Evolutionary conservation across 2,888 invertebrate genomes (phyloP), one percentile per base, ranked within the genome.

Genomic region (Nemoura dubitans): DNA sequence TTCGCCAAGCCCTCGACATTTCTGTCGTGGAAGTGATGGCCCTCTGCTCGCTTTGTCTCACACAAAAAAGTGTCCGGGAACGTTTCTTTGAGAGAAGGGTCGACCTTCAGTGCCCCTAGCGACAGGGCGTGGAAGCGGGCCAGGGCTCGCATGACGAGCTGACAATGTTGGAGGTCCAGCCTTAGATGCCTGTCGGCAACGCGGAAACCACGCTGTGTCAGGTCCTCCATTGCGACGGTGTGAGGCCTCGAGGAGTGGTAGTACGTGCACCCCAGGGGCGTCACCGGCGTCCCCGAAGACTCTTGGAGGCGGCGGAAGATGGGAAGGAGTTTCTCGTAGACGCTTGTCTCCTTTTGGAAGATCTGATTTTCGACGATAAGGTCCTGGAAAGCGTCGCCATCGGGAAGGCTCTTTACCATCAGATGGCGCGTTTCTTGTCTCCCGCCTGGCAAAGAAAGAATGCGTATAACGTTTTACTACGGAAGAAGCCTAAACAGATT

Each of bases 121-220:
- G 88, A 85, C 29, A 82, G 42, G 0, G 86, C 88, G 78, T 88
- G 88, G 82, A 86, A 86, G 76, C 85, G 29, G 3, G 86, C 88
- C 26, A 88, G 85, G 21, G 59, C 27, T 28, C 83, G 81, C 30
- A 88, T 5, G 21, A 83, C 86, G 36, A 88, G n/a, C 59, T n/a
- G 10, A 21, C 86, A 59, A 76, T 88, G 87, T n/a, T 36, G 25
- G 16, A 87, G 76, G 84, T 88, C 87, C 29, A 88, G n/a, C 27
- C 87, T 76, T 21, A 3, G 16, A n/a, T 83, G 85, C 14, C 88
- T 86, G 36, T 85, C 76, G 5, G 85, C 87, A 27, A 86, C 84
- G 59, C 76, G 85, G 86, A 36, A 88, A 10, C 88, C 88, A 10
- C 26, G n/a, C 5, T n/a, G 21, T 5, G 76, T 43, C 76, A 88